Conservation (phyloP, 64 coral and sea anemone genomes). For the Astreopora myriophthalma region DNA sequence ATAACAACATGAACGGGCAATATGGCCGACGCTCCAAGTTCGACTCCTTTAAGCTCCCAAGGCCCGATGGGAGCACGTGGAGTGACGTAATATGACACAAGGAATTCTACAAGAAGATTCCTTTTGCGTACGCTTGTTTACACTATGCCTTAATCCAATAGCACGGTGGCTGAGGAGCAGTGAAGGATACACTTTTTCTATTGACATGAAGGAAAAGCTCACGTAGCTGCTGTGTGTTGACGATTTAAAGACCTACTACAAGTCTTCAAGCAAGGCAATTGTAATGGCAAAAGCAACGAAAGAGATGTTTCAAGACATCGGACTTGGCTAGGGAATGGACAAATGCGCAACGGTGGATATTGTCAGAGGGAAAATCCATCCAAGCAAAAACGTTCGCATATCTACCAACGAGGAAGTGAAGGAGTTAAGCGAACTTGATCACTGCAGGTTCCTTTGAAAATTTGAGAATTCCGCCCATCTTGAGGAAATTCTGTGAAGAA, state of each 20-base stretch:
- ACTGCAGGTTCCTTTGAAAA: neutral
- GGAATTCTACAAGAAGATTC: neutral
- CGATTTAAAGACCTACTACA: neutral
- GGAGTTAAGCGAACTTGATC: neutral
- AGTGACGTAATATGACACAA: too few species aligned
- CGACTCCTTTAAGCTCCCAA: too few species aligned
- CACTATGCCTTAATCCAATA: neutral
- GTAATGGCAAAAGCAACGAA: neutral
- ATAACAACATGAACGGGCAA: too few species aligned
- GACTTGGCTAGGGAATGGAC: neutral
- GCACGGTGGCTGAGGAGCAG: neutral
- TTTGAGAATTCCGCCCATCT: too few species aligned
- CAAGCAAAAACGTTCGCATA: neutral
- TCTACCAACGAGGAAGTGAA: neutral
- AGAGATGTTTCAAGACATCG: slow-evolving; percentile 25
- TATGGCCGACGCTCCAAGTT: neutral
- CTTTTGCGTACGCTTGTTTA: neutral
- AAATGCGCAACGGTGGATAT: too few species aligned
- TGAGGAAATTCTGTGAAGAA: neutral
- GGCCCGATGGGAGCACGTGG: too few species aligned
- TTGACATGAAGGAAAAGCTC: too few species aligned
- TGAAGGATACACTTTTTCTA: neutral
- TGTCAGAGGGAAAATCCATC: too few species aligned
- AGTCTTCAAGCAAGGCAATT: neutral
- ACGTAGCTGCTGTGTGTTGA: neutral